These are phyloP conservation scores for Entomobrya proxima DNA, from an alignment of 2,888 invertebrate species.

Conservation along the genomic window DNA sequence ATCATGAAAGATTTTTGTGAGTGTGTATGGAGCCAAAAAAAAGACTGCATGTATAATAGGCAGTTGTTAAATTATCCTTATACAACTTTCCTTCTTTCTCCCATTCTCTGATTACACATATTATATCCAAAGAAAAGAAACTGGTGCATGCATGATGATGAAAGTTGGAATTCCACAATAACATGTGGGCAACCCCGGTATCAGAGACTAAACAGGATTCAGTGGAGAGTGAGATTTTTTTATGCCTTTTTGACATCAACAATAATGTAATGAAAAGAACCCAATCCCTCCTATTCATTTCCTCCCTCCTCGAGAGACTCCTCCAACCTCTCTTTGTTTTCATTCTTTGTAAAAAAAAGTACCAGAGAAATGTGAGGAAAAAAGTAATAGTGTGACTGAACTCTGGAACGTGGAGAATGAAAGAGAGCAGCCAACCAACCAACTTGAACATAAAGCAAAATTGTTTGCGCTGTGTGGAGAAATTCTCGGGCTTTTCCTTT, in stretches of 20 bases:
- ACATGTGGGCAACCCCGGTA: neutral
- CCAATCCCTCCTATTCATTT: constrained; percentile 34
- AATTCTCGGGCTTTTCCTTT: neutral
- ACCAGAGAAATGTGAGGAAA: no score
- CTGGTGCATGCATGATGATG: no score
- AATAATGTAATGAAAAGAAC: constrained; percentile 4
- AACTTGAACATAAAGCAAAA: no score
- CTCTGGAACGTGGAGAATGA: no score
- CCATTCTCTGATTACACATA: neutral
- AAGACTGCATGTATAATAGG: neutral
- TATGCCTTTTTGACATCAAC: constrained; percentile 24
- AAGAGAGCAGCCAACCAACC: no score
- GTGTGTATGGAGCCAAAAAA: no score
- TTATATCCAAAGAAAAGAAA: no score
- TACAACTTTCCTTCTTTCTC: neutral
- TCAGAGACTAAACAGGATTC: neutral
- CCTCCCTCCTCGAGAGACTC: constrained; percentile 7
- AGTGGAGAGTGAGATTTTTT: neutral
- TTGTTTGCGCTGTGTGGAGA: no score
- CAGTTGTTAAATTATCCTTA: neutral
- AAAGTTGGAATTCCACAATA: constrained; percentile 4
- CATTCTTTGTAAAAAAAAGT: no score
- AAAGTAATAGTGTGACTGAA: no score
- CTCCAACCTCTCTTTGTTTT: neutral
- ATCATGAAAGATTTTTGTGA: constrained; percentile 18